Base-by-base conservation (phyloP, 2,888 invertebrate species). In the Eristalis pertinax region DNA sequence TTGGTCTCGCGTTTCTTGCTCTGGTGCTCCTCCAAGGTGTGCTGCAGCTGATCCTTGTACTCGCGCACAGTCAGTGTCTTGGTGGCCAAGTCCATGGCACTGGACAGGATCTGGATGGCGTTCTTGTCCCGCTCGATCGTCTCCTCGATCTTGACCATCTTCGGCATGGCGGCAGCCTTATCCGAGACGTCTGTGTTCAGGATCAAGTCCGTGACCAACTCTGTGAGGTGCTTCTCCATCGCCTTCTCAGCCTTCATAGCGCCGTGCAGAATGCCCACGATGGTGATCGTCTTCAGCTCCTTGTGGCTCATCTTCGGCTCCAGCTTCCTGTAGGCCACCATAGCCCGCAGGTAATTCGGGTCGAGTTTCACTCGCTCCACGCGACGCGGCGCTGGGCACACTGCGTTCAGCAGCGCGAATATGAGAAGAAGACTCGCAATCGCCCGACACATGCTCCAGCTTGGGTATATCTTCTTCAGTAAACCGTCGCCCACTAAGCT, bases 211-310 rank as follows among this genome's bases (percentile, higher is more conserved):
- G 90, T 89, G 1, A 93, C 89, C 19, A 89, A 84, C 19, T 89
- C 88, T 5, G 91, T 90, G 67, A 93, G 73, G 73, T 93, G 90
- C 50, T 91, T 84, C 63, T 92, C 91, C 91, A 93, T 92, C 56
- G 90, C 89, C 60, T 91, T 89, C 80, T 93, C 92, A 0, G 91
- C 91, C 79, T 91, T 90, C 15, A 91, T 88, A 2, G 92, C 92
- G 0, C 93, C 93, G 64, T 92, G 91, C 0, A 93, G 79, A 24
- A 93, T 82, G 0, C 92, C 93, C 3, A 93, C 88, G 0, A 91
- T 90, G 1, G 91, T 91, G 7, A 93, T 76, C 0, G 91, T 90
- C 22, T 90, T 90, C 19, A 93, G 75, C 63, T 93, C 92, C 63
- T 91, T 84, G 2, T 89, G 90, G 2, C 92, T 86, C 63, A 92